Evolutionary conservation across 1,140 invertebrate species (phyloP), one percentile per base, ranked within the genome.

Genomic region (Pseudomyrmex pallidus): DNA sequence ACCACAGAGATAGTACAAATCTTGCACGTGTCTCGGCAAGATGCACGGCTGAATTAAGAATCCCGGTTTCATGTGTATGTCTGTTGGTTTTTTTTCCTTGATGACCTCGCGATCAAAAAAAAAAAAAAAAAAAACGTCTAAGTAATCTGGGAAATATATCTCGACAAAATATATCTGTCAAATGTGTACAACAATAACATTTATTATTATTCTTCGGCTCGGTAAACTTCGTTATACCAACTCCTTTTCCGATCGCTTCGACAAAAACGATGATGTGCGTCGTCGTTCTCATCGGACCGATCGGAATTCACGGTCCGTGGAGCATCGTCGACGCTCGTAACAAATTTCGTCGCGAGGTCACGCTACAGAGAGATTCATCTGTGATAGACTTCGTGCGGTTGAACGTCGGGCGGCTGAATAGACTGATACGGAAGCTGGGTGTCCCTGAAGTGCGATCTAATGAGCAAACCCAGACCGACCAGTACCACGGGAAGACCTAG

Each of bases 401-500:
- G 92, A 12, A 90, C 72, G 4, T 93, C 89, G 0, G 90, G 83
- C 4, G 91, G 64, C 80, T 89, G 90, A 54, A 91, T 84, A 1
- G 76, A 87, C 20, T 91, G 85, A 67, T 89, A 92, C 22, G 54
- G 68, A 1, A 87, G 87, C 25, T 93, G 90, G 0, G 86, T 91
- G 48, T 95, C 95, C 57, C 93, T 93, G 70, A 95, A 95, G 85
- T 95, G 95, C 10, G 95, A 93, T 82, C 95, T 94, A 76, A 93
- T 93, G 5, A 95, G 90, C n/a, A 96, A 87, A 10, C 93, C 92
- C 52, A 96, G 82, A n/a, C 95, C 95, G 0, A 95, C 90, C 2
- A 95, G 82, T 25, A 96, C 95, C 10, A 96, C 94, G 0, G 95
- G 95, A 70, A 96, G 92, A 82, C 95, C 95, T 1, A 96, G 89